Evolutionary conservation across 2,888 invertebrate species (phyloP), one percentile per base, ranked within the genome.

Genomic region (Tetrapedia diversipes): DNA sequence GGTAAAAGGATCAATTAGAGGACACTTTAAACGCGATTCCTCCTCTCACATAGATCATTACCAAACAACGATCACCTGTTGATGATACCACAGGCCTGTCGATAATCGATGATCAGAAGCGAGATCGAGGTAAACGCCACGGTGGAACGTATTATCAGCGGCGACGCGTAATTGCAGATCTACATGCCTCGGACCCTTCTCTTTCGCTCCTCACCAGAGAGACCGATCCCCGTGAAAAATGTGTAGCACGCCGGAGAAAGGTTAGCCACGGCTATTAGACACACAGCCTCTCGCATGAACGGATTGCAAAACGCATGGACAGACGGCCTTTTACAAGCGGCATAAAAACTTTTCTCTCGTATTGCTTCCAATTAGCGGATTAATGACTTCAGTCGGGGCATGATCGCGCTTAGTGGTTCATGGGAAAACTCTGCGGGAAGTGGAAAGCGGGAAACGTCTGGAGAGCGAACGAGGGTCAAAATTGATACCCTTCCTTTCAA

Each of bases 211-310:
- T 77, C 85, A 77, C 80, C n/a, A n/a, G n/a, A n/a, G 83, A 78
- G 85, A 80, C 80, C 65, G 70, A 73, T 70, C 73, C 16, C 67
- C 53, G 66, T 65, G 65, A 84, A 84, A 86, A 84, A 83, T 84
- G 59, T 65, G 74, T 70, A 76, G 79, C 83, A 81, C 75, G 74
- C 76, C 63, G 84, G 84, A 84, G 84, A 84, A 84, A 84, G 84
- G 86, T 82, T 78, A 82, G 73, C 71, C 68, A 70, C 63, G 72
- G 70, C 67, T 64, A 43, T 76, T 82, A 69, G 64, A 64, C 64
- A 57, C 66, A 63, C 51, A 14, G 37, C 11, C 11, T 72, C 76
- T 71, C 69, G 43, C 64, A 74, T 59, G 54, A 63, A 69, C 59
- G 65, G 75, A 84, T 83, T 84, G 80, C 85, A 82, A 85, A 83